Conservation (phyloP, 2,797 vertebrate species). For the Molossus molossus region DNA sequence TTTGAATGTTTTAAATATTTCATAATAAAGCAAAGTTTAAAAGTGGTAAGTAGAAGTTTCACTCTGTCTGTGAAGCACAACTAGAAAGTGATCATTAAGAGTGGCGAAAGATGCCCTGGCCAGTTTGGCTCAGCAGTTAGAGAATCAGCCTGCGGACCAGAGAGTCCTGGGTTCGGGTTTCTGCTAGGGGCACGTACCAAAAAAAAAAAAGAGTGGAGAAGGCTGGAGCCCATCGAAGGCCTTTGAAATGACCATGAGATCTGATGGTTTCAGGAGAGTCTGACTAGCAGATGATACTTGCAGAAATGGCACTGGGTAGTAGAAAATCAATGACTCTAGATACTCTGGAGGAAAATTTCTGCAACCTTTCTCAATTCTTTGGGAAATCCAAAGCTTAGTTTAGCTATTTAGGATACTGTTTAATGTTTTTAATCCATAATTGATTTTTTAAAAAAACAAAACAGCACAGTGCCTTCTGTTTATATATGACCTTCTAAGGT, state of each 20-base stretch:
- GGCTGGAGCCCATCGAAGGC: background rate
- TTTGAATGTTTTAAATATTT: constrained; percentile 60
- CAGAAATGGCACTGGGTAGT: constrained; percentile 27
- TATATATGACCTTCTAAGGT: constrained; percentile 8
- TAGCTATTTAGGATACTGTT: background rate
- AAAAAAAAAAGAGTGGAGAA: background rate
- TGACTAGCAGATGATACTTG: constrained; percentile 54
- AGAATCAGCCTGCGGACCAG: no score
- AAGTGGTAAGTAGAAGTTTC: constrained; percentile 30
- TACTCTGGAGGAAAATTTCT: constrained; percentile 12
- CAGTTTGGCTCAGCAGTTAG: no score
- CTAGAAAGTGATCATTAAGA: constrained; percentile 48
- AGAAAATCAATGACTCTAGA: constrained; percentile 53
- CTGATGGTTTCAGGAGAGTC: constrained; percentile 17
- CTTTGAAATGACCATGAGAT: constrained; percentile 54
- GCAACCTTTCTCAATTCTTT: constrained; percentile 51
- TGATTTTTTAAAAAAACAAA: constrained; percentile 11
- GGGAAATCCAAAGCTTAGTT: constrained; percentile 36
- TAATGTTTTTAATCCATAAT: constrained; percentile 4
- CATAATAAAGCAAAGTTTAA: constrained; percentile 66
- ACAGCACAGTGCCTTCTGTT: background rate
- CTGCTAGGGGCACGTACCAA: no score
- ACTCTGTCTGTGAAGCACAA: constrained; percentile 43
- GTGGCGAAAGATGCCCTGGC: background rate
- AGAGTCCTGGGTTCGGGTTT: no score